These are phyloP conservation scores for Percopsis transmontana DNA, from an alignment of 2,113 vertebrate genomes.

Conservation along the genomic window DNA sequence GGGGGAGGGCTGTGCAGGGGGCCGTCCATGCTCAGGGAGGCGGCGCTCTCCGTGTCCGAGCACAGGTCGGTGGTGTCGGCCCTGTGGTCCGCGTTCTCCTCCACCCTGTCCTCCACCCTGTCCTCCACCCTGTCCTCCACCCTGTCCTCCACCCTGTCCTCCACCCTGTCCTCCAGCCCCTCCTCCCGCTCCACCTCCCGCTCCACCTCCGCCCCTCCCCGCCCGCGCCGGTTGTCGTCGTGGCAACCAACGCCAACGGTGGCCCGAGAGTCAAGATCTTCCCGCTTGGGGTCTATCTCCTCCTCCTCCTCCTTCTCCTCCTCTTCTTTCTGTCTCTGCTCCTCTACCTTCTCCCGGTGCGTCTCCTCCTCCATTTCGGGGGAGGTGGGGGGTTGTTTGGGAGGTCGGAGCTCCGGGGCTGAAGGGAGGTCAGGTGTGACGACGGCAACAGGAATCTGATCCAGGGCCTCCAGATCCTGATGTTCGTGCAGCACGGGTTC, in stretches of 20 bases:
- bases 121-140: constrained; percentile 45
- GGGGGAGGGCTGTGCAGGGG: constrained; percentile 73
- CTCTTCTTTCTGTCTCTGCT: not conserved
- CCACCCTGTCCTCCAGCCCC: not conserved
- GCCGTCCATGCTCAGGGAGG: constrained; percentile 75
- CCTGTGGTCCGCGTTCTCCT: constrained; percentile 54
- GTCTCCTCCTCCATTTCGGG: constrained; percentile 30
- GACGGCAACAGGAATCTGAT: constrained; percentile 48
- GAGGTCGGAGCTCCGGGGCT: not conserved
- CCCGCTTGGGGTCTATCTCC: constrained; percentile 9
- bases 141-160: constrained; percentile 21
- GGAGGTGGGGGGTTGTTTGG: not conserved
- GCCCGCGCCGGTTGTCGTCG: not conserved
- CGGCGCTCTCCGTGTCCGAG: constrained; percentile 72
- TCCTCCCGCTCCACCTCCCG: constrained; percentile 15
- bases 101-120: constrained; percentile 18
- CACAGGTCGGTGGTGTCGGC: constrained; percentile 60
- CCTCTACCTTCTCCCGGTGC: constrained; percentile 8
- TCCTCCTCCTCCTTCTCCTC: constrained; percentile 22
- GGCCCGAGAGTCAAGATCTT: constrained; percentile 9
- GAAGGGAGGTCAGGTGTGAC: constrained; percentile 20
- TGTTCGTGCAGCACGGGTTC: constrained; percentile 30
- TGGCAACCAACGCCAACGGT: not conserved
- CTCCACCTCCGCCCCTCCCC: not conserved
- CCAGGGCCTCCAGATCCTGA: constrained; percentile 44